Conservation (phyloP, 2,113 vertebrate genomes). For the Nannobrachium achirus region DNA sequence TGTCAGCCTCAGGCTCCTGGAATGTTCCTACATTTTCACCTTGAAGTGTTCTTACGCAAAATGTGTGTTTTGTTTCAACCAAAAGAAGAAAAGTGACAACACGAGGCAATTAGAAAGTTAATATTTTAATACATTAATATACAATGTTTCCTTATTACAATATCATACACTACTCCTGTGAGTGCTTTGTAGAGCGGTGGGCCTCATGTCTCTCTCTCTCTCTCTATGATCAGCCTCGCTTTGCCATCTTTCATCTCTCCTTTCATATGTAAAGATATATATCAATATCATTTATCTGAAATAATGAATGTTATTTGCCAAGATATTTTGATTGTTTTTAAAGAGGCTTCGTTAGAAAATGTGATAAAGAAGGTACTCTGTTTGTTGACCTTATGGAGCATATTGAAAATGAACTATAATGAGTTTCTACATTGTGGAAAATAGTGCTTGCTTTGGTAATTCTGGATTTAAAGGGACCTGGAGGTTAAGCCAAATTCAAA, state of each 20-base stretch:
- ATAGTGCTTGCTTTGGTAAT: no score
- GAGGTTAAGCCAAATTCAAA: no score
- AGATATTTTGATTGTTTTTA: not conserved
- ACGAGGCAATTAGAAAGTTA: slow-evolving; percentile 55
- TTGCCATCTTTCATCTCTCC: slow-evolving; percentile 25
- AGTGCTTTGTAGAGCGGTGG: slow-evolving; percentile 48
- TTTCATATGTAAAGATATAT: slow-evolving; percentile 19
- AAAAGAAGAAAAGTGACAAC: slow-evolving; percentile 42
- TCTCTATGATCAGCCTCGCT: slow-evolving; percentile 58
- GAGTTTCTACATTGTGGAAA: not conserved
- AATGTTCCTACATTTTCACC: no score
- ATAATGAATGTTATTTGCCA: slow-evolving; percentile 17
- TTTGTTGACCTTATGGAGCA: slow-evolving; percentile 9
- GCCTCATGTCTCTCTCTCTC: slow-evolving; percentile 35
- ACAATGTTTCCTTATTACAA: slow-evolving; percentile 26
- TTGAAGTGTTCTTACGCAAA: not conserved
- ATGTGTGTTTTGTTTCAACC: not conserved
- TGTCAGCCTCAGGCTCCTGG: not conserved
- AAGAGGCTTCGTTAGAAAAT: not conserved
- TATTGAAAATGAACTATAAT: slow-evolving; percentile 18
- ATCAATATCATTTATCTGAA: slow-evolving; percentile 4
- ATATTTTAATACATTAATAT: slow-evolving; percentile 62
- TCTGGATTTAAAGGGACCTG: no score
- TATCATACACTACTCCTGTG: slow-evolving; percentile 30
- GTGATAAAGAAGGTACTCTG: slow-evolving; percentile 3